phyloP scores from a whole-genome alignment of 2,113 vertebrate species.

The Zosterops lateralis region DNA sequence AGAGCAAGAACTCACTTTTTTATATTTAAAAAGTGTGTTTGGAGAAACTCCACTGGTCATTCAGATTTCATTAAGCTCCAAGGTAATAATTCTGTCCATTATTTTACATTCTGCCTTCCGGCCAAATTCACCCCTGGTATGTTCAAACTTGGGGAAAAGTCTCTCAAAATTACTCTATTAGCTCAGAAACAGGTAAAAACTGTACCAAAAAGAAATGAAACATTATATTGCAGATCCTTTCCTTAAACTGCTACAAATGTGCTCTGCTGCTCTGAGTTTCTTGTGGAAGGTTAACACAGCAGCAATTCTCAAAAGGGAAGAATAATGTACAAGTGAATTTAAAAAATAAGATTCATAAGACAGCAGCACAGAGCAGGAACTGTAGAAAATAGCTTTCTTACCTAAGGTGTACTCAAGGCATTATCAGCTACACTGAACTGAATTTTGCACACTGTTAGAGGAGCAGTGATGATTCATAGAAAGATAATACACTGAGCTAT shows the following conservation, averaged over 20 bases:
- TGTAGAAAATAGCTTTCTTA: slow-evolving; percentile 44
- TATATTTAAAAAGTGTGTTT: slow-evolving; percentile 52
- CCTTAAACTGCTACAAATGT: neutral
- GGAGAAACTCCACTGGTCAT: slow-evolving; percentile 57
- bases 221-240: neutral
- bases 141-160: neutral
- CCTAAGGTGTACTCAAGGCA: slow-evolving; percentile 6
- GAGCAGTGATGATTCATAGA: slow-evolving; percentile 55
- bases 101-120: neutral
- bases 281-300: neutral
- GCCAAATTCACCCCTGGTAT: slow-evolving; percentile 9
- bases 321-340: neutral
- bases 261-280: neutral
- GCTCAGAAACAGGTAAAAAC: slow-evolving; percentile 1
- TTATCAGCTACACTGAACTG: neutral
- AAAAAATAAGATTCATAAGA: neutral
- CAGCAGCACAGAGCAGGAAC: neutral
- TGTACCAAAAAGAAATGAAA: neutral
- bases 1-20: slow-evolving; percentile 39
- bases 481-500: slow-evolving; percentile 40
- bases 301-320: neutral
- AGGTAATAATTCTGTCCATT: slow-evolving; percentile 41
- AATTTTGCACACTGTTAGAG: neutral
- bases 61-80: slow-evolving; percentile 54
- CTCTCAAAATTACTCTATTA: neutral